Evolutionary conservation across 2,797 vertebrate species (phyloP), one percentile per base, ranked within the genome.

Genomic region (Ibycter americanus): DNA sequence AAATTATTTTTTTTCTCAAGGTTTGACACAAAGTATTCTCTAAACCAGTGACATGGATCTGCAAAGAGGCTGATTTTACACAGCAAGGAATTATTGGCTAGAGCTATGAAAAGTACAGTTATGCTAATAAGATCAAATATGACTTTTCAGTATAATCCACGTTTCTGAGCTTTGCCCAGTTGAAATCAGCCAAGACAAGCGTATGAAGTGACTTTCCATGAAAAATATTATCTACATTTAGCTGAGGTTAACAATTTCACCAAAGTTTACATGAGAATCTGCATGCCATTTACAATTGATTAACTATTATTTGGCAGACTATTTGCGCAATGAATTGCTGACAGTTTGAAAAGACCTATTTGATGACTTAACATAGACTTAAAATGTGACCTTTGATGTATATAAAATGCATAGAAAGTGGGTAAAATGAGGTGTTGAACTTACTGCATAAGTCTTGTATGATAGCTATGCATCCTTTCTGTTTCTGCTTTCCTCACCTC

Each of bases 211-310:
- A 55, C 77, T 62, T 34, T 42, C 66, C 40, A 25, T 79, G 29
- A 86, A 25, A 94, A 90, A 77, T 32, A 56, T 54, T 70, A 68
- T 34, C 73, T 88, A 25, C 44, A 9, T 78, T 86, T 80, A 84
- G 83, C 81, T 86, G 87, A 93, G 59, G 54, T 52, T 85, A 90
- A 90, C 51, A 73, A 55, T 80, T 90, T 82, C 47, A 26, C 63
- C 55, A 13, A 2, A 46, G 61, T 65, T 91, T 87, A 81, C 84
- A 34, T 29, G 68, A 77, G 51, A 93, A 70, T 52, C 40, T 91
- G 72, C 71, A 71, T 78, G 63, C 56, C 61, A 85, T 92, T 93
- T 93, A 71, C 79, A 87, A 67, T 27, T 65, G 76, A 89, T 96
- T 89, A 84, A 56, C 40, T 85, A 23, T 67, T 83, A 54, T 85